Base-by-base conservation (phyloP, 2,113 vertebrate genomes). In the Halcyon malimbica region DNA sequence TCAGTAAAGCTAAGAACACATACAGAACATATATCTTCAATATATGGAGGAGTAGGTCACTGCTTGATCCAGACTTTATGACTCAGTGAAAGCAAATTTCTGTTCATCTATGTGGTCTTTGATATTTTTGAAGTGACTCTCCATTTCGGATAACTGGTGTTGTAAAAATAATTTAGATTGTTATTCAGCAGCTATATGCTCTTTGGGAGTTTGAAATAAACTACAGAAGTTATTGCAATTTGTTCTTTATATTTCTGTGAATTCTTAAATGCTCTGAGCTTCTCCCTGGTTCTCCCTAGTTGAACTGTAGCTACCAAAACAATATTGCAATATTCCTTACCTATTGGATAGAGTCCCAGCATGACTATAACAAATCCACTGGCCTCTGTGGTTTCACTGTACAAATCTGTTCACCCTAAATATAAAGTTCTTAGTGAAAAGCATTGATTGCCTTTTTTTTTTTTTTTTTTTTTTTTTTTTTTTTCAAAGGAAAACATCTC, bases 251-350 rank as follows among this genome's bases (percentile, higher is more conserved):
- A 26, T 85, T 96, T 86, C 59, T 54, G 42, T 73, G 64, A 54
- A 59, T 91, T 90, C 63, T 69, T 93, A 90, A 89, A 57, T 18
- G 19, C 35, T 79, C 44, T 41, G 54, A 83, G 41, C 73, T 91
- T 37, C 78, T 74, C 44, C 44, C 23, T 89, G 23, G 7, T 33
- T 96, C 63, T 94, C 69, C 29, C 83, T 29, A 28, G 57, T 13
- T 73, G 91, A 79, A 68, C 54, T 90, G 25, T 48, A 91, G 60
- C 70, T 87, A 87, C 57, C 37, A 79, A 92, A 91, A 80, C 41
- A 88, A 90, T 90, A 91, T 77, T 95, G 85, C 54, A 90, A 42
- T 67, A 83, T 91, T 94, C 57, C n/a, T 94, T 79, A 87, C 70
- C 81, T 91, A 16, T 53, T 93, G 65, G 31, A 64, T 56, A 1